Conservation (phyloP, 1,140 invertebrate species). For the Centruroides sculpturatus region DNA sequence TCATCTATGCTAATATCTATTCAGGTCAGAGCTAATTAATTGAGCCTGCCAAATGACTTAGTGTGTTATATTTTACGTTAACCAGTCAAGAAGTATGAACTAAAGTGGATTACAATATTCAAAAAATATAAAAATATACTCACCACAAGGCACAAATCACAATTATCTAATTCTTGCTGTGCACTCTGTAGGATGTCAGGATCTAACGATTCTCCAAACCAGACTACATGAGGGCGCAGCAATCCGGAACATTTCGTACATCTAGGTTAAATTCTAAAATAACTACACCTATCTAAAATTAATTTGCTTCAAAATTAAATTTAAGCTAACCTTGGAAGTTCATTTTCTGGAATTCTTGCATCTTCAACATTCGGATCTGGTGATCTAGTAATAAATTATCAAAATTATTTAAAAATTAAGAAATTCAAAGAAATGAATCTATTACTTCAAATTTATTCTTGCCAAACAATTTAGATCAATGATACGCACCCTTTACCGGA, state of each 20-base stretch:
- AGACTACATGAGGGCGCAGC: conserved; percentile 71
- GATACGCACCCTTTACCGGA: conserved; percentile 38
- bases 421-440: too few relatives aligned
- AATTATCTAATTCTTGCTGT: conserved; percentile 45
- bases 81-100: too few relatives aligned
- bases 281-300: background rate
- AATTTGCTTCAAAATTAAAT: too few relatives aligned
- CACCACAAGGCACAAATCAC: conserved; percentile 70
- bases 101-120: background rate
- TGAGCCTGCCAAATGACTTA: too few relatives aligned
- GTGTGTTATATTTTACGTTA: too few relatives aligned
- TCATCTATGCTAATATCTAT: too few relatives aligned
- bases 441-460: too few relatives aligned
- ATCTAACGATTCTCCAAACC: conserved; percentile 76
- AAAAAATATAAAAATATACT: conserved; percentile 29
- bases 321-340: conserved; percentile 41
- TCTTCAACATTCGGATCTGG: conserved; percentile 34
- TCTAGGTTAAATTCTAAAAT: conserved; percentile 14
- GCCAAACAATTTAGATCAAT: too few relatives aligned
- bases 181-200: conserved; percentile 43
- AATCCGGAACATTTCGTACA: conserved; percentile 55
- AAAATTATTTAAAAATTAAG: background rate
- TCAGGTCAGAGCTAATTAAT: too few relatives aligned
- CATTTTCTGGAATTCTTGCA: conserved; percentile 44
- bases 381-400: conserved; percentile 25